Percentiles rank a stretch among this genome's conserved stretches.
phyloP scores from a whole-genome alignment of 1,140 invertebrate species.

The Procambarus virginalis region DNA sequence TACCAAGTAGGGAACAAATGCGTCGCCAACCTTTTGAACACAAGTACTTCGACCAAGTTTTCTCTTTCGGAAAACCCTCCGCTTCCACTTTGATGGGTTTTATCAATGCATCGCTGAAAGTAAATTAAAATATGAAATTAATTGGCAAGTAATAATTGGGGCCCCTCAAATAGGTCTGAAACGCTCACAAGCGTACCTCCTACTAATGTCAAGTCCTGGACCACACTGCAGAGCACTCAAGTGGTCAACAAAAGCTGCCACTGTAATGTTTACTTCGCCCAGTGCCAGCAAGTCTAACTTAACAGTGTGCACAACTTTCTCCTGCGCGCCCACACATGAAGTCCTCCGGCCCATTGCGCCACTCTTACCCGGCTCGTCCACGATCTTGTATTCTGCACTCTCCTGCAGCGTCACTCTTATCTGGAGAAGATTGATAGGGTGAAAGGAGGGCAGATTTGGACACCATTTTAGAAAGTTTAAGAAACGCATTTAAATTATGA shows the following conservation, averaged over 20 bases:
- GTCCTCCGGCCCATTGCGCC: not conserved
- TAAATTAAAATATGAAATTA: not conserved
- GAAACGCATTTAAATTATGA: no score
- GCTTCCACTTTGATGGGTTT: constrained; percentile 79
- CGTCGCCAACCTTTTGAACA: constrained; percentile 72
- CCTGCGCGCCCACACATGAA: constrained; percentile 14
- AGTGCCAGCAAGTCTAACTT: constrained; percentile 6
- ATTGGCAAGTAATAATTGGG: not conserved
- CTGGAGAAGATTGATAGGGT: not conserved
- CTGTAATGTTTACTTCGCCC: constrained; percentile 7
- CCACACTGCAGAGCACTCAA: constrained; percentile 74
- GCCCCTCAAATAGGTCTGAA: not conserved
- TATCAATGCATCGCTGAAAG: constrained; percentile 76
- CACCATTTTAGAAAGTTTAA: no score
- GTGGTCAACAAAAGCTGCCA: constrained; percentile 7
- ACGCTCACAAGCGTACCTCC: constrained; percentile 64
- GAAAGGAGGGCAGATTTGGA: no score
- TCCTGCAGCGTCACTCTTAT: not conserved
- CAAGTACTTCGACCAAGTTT: constrained; percentile 78
- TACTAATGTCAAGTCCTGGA: constrained; percentile 73
- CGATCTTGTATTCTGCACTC: not conserved
- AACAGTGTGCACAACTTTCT: constrained; percentile 21
- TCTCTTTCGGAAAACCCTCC: constrained; percentile 79
- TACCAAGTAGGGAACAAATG: no score
- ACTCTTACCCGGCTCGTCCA: not conserved